Conservation (phyloP, 2,113 vertebrate genomes). For the Arizona elegans region DNA sequence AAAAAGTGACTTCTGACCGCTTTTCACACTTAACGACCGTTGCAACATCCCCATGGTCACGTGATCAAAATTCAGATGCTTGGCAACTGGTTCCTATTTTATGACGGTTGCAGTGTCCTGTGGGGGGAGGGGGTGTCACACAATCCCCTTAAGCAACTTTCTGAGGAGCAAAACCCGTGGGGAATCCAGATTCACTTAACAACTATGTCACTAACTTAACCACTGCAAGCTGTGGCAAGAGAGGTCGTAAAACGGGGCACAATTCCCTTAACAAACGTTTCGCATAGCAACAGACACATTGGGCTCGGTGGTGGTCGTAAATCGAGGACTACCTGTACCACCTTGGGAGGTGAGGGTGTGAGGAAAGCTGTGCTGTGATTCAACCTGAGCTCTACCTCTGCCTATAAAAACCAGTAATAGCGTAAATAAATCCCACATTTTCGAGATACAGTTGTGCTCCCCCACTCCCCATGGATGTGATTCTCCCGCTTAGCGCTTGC, state of each 20-base stretch:
- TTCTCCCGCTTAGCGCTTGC: slow-evolving; percentile 60
- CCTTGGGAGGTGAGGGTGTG: background rate
- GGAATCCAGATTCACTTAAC: background rate
- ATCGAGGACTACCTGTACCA: background rate
- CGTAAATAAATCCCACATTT: background rate
- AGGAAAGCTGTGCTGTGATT: background rate
- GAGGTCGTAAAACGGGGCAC: background rate
- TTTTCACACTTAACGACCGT: no score
- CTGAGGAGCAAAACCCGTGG: no score
- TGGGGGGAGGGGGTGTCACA: no score
- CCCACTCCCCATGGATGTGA: background rate
- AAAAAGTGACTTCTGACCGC: no score
- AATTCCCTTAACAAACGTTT: background rate
- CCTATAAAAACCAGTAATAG: slow-evolving; percentile 35
- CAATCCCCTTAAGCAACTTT: no score
- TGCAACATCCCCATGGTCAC: no score
- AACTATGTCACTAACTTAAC: rapidly evolving
- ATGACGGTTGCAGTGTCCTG: no score
- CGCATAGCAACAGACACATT: rapidly evolving
- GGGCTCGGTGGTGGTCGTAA: background rate
- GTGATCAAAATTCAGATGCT: no score
- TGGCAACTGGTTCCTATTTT: no score
- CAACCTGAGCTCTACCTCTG: background rate
- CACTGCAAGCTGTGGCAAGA: background rate
- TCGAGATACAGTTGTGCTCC: background rate